Percentiles rank a stretch among this genome's conserved stretches.
These are phyloP conservation scores for Eupelmus urozonus DNA, from an alignment of 2,888 invertebrate species.

Conservation along the genomic window DNA sequence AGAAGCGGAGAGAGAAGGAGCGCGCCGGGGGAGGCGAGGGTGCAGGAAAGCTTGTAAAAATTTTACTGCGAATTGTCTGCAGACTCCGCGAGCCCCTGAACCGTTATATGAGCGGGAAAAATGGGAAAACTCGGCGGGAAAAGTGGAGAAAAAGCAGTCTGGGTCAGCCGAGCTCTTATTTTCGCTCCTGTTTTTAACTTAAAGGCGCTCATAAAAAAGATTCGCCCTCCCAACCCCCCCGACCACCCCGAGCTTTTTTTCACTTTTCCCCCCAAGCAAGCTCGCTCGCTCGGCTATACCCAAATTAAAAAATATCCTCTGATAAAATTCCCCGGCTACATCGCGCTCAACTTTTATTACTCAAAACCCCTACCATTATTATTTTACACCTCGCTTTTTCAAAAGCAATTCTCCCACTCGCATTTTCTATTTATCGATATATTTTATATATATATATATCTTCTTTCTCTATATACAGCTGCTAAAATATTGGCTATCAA, in stretches of 20 bases:
- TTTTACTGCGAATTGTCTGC: slow-evolving; percentile 78
- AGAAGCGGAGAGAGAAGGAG: slow-evolving; percentile 33
- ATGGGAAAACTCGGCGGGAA: slow-evolving; percentile 72
- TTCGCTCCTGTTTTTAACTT: slow-evolving; percentile 51
- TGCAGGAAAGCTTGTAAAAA: slow-evolving; percentile 74
- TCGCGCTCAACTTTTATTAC: slow-evolving; percentile 23
- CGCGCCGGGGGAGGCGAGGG: slow-evolving; percentile 58
- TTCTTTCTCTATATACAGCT: too few relatives aligned
- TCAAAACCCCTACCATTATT: too few relatives aligned
- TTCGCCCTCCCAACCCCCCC: background rate
- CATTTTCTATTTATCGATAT: slow-evolving; percentile 38
- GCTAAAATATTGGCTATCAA: too few relatives aligned
- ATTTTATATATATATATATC: slow-evolving; percentile 41
- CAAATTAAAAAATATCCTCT: slow-evolving; percentile 49
- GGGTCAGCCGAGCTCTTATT: slow-evolving; percentile 68
- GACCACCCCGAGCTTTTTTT: slow-evolving; percentile 20
- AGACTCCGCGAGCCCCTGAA: slow-evolving; percentile 70
- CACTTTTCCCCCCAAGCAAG: slow-evolving; percentile 10
- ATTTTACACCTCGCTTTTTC: too few relatives aligned
- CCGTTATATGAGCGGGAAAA: slow-evolving; percentile 75
- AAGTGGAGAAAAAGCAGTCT: slow-evolving; percentile 73
- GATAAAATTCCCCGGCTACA: slow-evolving; percentile 16
- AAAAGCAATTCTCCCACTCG: background rate
- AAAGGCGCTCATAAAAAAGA: slow-evolving; percentile 49
- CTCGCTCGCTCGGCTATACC: background rate